phyloP scores from a whole-genome alignment of 2,888 invertebrate species.

The Lagria hirta region DNA sequence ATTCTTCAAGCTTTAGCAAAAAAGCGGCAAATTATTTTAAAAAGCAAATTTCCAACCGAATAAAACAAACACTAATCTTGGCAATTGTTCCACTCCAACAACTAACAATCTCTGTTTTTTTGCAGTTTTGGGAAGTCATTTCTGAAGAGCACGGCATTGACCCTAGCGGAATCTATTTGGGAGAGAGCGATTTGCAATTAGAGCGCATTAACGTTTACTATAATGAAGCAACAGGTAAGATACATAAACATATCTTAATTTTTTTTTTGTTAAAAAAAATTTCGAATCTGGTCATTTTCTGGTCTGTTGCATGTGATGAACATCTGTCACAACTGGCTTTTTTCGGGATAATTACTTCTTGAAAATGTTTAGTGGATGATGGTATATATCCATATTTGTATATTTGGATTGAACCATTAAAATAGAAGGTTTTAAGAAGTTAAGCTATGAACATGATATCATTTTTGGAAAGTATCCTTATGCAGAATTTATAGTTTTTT shows the following conservation, averaged over 20 bases:
- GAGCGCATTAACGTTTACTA: constrained; percentile 91
- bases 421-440: too few species aligned
- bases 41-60: too few species aligned
- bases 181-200: constrained; percentile 83
- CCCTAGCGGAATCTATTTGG: constrained; percentile 75
- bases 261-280: not conserved
- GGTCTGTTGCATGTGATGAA: not conserved
- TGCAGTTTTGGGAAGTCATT: constrained; percentile 89
- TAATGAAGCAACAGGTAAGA: constrained; percentile 80
- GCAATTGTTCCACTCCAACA: constrained; percentile 14
- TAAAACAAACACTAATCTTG: constrained; percentile 10
- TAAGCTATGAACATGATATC: too few species aligned
- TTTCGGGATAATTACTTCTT: too few species aligned
- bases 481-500: too few species aligned
- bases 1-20: too few species aligned
- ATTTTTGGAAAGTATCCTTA: too few species aligned
- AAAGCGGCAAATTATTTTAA: too few species aligned
- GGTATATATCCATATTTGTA: too few species aligned
- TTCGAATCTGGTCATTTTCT: not conserved
- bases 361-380: too few species aligned
- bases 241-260: constrained; percentile 3
- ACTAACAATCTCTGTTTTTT: constrained; percentile 37
- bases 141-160: constrained; percentile 91
- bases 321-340: too few species aligned
- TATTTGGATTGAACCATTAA: too few species aligned